Evolutionary conservation across 2,888 invertebrate species (phyloP), one percentile per base, ranked within the genome.

Genomic region (Chirona hameri): DNA sequence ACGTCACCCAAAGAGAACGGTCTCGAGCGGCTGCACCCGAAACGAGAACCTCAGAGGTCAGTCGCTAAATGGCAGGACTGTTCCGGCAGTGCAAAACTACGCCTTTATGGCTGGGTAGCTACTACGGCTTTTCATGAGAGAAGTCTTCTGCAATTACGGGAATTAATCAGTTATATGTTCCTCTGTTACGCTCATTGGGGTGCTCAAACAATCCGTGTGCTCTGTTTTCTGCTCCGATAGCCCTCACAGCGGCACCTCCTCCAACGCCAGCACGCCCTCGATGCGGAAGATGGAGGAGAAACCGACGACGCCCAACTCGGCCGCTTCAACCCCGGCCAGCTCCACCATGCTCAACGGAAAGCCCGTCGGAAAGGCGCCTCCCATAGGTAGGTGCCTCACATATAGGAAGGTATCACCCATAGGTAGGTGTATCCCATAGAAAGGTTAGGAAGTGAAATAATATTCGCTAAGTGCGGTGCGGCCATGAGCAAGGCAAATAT

Each of bases 231-330:
- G 21, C 69, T 83, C 85, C 87, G 88, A 84, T 87, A 90, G 88
- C 87, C 91, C 90, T n/a, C 90, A 95, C 87, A 95, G 95, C n/a
- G 95, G 95, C 81, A 94, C 95, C 65, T 95, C n/a, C 84, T 95
- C 95, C 87, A 95, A 95, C 88, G 95, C 95, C 27, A 95, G 95
- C 86, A 95, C 95, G 60, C 94, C 95, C 1, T 95, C 95, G 83
- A 86, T 87, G 81, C 94, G 94, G 88, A 94, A 95, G 88, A 89
- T 94, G 88, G 94, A 94, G 88, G 96, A 96, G 87, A 96, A 96
- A 88, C 95, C 96, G 18, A 93, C 94, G 84, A 96, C 96, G 52
- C 96, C 96, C 10, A 95, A 96, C 86, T 94, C 95, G 18, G 96
- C 96, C 89, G 93, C 95, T 12, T 94, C 94, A 84, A 96, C 96